Evolutionary conservation across 2,888 invertebrate genomes (phyloP).

Genomic region (Parelbella ahira): DNA sequence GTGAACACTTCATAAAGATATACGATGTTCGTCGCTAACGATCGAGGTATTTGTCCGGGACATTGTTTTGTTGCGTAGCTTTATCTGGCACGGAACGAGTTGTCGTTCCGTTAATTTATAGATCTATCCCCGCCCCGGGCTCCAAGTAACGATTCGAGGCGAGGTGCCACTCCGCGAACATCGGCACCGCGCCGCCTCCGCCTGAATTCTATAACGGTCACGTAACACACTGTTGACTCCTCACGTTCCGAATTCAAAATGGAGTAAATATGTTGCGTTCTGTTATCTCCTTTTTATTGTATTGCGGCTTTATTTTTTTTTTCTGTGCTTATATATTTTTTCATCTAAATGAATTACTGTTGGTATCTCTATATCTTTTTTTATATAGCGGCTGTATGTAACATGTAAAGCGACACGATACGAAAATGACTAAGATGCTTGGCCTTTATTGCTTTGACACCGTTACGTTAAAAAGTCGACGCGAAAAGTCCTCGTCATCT

Average conservation of each 20-base stretch:
- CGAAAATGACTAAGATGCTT: no score
- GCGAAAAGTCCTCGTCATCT: no score
- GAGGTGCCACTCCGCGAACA: conserved; percentile 48
- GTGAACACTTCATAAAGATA: conserved; percentile 71
- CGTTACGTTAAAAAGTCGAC: no score
- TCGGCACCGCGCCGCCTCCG: conserved; percentile 41
- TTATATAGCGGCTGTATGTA: no score
- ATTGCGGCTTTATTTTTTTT: conserved; percentile 50
- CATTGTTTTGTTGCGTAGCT: conserved; percentile 75
- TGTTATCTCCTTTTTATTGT: conserved; percentile 53
- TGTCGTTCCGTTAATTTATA: conserved; percentile 77
- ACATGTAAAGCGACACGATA: no score
- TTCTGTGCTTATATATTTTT: no score
- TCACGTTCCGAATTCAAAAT: conserved; percentile 69
- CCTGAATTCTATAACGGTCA: conserved; percentile 67
- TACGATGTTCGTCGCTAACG: conserved; percentile 63
- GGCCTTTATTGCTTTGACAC: no score
- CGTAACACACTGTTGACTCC: conserved; percentile 65
- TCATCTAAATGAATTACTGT: no score
- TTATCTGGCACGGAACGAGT: conserved; percentile 76
- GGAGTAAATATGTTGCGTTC: conserved; percentile 63
- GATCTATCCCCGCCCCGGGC: conserved; percentile 71
- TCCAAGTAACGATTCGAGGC: conserved; percentile 55
- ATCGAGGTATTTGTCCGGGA: conserved; percentile 65
- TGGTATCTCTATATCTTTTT: background rate